phyloP scores from a whole-genome alignment of 2,113 vertebrate species.

The Pseudonaja textilis region DNA sequence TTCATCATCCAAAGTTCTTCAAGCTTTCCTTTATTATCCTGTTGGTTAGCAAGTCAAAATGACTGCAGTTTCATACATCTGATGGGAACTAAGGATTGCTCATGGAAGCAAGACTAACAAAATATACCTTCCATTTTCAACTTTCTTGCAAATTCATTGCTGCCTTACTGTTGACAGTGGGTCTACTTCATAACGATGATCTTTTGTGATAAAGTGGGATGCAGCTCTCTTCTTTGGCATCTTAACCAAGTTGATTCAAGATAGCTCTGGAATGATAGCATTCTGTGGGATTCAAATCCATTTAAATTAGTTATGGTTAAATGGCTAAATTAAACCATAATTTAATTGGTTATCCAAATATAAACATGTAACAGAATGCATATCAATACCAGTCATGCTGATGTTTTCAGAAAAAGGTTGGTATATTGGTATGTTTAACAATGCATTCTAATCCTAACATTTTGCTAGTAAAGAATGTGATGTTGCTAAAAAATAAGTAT shows the following conservation, averaged over 20 bases:
- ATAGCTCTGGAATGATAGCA: background rate
- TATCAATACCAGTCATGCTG: slow-evolving; percentile 21
- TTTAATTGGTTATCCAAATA: background rate
- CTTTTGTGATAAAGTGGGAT: background rate
- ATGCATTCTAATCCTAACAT: background rate
- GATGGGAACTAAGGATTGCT: background rate
- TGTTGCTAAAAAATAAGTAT: background rate
- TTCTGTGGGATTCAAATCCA: background rate
- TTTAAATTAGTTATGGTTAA: background rate
- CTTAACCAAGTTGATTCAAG: background rate
- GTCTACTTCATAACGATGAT: background rate
- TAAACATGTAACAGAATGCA: background rate
- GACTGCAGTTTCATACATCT: background rate
- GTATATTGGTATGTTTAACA: slow-evolving; percentile 1
- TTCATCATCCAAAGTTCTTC: background rate
- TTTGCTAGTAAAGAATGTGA: background rate
- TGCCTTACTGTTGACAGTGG: background rate
- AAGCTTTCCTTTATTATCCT: background rate
- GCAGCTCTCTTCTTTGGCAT: background rate
- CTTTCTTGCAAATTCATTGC: background rate
- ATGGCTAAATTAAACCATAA: background rate
- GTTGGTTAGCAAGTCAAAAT: background rate
- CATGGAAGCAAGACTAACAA: background rate
- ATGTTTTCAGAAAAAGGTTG: slow-evolving; percentile 25
- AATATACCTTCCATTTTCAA: background rate